Conservation (phyloP, 2,113 vertebrate genomes). For the Apaloderma vittatum region DNA sequence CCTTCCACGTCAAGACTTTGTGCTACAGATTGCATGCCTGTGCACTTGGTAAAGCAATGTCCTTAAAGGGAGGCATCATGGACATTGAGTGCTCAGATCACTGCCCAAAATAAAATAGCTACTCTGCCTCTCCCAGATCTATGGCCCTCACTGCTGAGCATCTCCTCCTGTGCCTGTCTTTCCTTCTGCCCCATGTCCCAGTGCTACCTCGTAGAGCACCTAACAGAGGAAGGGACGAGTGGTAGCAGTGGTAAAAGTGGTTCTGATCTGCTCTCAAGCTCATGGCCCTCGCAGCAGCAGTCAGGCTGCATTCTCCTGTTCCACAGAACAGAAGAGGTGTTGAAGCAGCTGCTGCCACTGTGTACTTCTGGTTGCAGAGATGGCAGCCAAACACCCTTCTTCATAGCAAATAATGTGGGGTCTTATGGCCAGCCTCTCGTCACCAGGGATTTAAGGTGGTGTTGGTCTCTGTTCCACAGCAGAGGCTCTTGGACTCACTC, state of each 20-base stretch:
- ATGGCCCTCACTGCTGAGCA: neutral
- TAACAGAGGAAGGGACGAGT: neutral
- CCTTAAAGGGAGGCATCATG: neutral
- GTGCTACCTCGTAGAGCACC: neutral
- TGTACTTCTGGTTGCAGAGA: neutral
- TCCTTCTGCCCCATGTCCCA: neutral
- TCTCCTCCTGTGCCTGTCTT: neutral
- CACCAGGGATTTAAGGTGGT: neutral
- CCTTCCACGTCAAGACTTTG: fast-evolving
- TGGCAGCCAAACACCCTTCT: neutral
- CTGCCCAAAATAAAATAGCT: neutral
- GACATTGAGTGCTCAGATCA: neutral
- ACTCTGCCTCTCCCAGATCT: neutral
- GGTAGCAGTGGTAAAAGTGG: neutral
- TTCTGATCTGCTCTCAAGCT: neutral
- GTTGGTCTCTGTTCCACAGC: neutral
- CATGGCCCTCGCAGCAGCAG: neutral
- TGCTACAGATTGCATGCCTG: neutral
- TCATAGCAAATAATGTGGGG: neutral
- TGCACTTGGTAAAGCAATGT: neutral
- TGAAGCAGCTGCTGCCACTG: neutral
- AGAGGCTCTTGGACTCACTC: neutral
- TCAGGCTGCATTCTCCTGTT: neutral
- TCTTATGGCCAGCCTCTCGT: neutral
- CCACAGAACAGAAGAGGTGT: neutral